A percentile compares a stretch with the other conserved stretches of the same genome.
phyloP scores from a whole-genome alignment of 2,113 vertebrate species.

The Fukomys damarensis region DNA sequence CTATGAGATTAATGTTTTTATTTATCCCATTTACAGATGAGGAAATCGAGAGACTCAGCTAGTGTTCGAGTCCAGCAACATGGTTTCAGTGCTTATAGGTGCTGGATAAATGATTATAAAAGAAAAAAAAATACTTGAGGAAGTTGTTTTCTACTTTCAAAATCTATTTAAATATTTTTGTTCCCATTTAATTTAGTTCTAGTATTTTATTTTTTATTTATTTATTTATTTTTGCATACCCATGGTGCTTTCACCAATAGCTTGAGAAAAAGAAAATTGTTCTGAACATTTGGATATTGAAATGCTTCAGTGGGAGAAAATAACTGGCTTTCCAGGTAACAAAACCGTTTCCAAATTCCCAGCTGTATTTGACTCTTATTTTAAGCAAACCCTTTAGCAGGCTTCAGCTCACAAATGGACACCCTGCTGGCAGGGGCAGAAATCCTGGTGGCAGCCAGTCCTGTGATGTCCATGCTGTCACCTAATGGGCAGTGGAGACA shows the following conservation, averaged over 20 bases:
- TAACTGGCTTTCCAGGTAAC: background rate
- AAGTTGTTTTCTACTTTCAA: conserved; percentile 21
- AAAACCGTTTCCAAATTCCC: background rate
- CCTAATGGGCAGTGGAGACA: background rate
- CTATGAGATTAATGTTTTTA: background rate
- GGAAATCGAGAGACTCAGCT: background rate
- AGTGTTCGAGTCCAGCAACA: background rate
- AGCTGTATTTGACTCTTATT: background rate
- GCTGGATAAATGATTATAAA: background rate
- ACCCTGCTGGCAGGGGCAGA: background rate
- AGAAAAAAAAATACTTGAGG: background rate
- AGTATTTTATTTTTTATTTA: too few relatives aligned
- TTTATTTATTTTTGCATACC: background rate
- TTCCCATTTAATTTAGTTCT: background rate
- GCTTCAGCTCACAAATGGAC: background rate
- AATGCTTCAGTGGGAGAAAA: background rate
- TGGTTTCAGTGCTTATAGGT: background rate
- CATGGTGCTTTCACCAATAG: background rate
- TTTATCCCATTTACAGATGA: background rate
- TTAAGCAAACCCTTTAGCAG: background rate
- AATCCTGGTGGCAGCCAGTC: background rate
- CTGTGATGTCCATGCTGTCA: background rate
- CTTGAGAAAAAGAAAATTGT: background rate
- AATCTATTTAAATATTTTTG: conserved; percentile 14
- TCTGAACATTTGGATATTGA: background rate